Conservation (phyloP, 2,113 vertebrate genomes). For the Daubentonia madagascariensis region DNA sequence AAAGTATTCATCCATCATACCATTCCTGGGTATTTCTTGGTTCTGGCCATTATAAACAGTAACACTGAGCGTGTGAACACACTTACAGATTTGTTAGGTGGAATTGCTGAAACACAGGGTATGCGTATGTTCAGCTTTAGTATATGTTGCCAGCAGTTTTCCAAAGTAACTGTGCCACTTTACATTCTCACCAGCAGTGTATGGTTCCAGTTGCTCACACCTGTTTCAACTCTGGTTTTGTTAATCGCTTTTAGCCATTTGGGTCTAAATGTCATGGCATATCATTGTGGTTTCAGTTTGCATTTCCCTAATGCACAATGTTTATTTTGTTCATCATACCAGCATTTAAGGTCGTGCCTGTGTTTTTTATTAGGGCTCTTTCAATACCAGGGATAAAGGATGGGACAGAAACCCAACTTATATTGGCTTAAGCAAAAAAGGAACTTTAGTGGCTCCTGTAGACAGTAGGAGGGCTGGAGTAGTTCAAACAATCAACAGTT, state of each 20-base stretch:
- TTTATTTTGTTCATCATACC: neutral
- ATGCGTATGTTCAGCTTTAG: neutral
- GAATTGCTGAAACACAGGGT: neutral
- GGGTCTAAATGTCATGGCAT: neutral
- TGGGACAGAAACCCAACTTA: neutral
- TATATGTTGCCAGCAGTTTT: neutral
- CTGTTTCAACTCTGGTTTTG: neutral
- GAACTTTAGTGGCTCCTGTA: neutral
- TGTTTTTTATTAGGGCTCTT: neutral
- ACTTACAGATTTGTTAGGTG: neutral
- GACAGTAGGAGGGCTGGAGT: neutral
- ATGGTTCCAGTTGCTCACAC: neutral
- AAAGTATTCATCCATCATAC: neutral
- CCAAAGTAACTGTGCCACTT: neutral
- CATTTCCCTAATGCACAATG: neutral
- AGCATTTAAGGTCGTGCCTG: neutral
- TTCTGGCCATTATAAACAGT: neutral
- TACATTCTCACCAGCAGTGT: neutral
- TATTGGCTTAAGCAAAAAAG: neutral
- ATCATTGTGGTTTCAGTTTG: neutral
- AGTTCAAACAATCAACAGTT: neutral
- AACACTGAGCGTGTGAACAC: neutral
- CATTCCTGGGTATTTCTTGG: neutral
- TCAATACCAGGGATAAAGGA: neutral
- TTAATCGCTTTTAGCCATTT: neutral